These are phyloP conservation scores for Eledone cirrhosa DNA, from an alignment of 2,888 invertebrate genomes.

Conservation along the genomic window DNA sequence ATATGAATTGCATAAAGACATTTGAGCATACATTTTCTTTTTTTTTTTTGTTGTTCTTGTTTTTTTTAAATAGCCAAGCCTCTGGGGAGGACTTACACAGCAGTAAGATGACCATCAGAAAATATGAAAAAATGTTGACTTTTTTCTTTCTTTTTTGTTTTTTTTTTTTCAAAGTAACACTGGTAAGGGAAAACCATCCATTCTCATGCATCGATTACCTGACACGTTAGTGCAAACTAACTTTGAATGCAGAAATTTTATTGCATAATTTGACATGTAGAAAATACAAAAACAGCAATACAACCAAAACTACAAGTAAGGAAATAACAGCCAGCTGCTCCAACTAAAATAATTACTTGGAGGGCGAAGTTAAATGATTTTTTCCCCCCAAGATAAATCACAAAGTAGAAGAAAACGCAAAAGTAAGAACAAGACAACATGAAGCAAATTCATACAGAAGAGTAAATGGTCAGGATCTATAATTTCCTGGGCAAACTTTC, in stretches of 20 bases:
- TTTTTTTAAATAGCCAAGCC: conserved; percentile 23
- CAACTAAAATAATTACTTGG: conserved; percentile 23
- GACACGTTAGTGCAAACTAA: conserved; percentile 30
- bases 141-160: too few species aligned
- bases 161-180: conserved; percentile 20
- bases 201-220: conserved; percentile 28
- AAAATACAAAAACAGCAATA: conserved; percentile 61
- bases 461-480: background rate
- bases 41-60: too few species aligned
- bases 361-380: background rate
- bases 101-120: conserved; percentile 26
- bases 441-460: conserved; percentile 22
- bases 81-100: conserved; percentile 26
- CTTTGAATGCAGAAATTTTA: conserved; percentile 43
- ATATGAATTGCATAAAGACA: conserved; percentile 24
- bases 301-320: conserved; percentile 48
- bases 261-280: conserved; percentile 57
- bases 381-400: conserved; percentile 5
- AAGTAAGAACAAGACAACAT: conserved; percentile 28
- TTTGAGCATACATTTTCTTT: background rate
- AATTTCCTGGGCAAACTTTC: conserved; percentile 14
- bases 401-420: conserved; percentile 25
- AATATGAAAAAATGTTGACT: conserved; percentile 20
- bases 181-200: conserved; percentile 28
- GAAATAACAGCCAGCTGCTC: conserved; percentile 28